Percentiles rank a stretch among this genome's conserved stretches.
These are phyloP conservation scores for Diachrysia chrysitis DNA, from an alignment of 2,888 invertebrate genomes.

Conservation along the genomic window DNA sequence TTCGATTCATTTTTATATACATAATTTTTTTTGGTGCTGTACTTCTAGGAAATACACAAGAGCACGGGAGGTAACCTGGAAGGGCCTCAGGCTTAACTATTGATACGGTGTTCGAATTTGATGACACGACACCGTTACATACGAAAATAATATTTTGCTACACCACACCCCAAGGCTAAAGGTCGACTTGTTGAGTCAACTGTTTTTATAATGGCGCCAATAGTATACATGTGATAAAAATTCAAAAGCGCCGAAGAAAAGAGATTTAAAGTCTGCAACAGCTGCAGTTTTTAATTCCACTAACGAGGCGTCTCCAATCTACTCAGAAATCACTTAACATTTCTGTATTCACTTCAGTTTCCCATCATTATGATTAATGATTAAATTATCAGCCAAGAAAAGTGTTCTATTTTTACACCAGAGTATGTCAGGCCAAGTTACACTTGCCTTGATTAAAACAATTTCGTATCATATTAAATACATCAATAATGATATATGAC, in stretches of 20 bases:
- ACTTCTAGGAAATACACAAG: not conserved
- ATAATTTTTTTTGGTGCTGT: not conserved
- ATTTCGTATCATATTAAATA: constrained; percentile 64
- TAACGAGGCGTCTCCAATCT: constrained; percentile 15
- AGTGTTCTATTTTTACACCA: constrained; percentile 51
- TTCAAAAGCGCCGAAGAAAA: constrained; percentile 8
- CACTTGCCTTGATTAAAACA: constrained; percentile 62
- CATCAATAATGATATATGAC: constrained; percentile 68
- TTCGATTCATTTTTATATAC: no score
- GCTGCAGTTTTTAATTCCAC: not conserved
- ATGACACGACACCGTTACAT: not conserved
- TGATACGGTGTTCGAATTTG: not conserved
- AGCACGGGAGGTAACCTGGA: not conserved
- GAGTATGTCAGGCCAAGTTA: constrained; percentile 34
- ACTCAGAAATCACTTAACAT: constrained; percentile 31
- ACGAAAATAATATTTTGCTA: not conserved
- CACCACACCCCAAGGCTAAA: constrained; percentile 5
- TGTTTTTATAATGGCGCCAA: not conserved
- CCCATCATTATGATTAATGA: constrained; percentile 44
- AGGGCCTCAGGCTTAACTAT: not conserved
- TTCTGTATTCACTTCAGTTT: constrained; percentile 30
- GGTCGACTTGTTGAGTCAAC: not conserved
- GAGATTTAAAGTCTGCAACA: not conserved
- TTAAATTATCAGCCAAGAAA: constrained; percentile 41
- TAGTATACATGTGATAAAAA: no score